Evolutionary conservation across 2,888 invertebrate species (phyloP).

Genomic region (Tryphoninae sp.): DNA sequence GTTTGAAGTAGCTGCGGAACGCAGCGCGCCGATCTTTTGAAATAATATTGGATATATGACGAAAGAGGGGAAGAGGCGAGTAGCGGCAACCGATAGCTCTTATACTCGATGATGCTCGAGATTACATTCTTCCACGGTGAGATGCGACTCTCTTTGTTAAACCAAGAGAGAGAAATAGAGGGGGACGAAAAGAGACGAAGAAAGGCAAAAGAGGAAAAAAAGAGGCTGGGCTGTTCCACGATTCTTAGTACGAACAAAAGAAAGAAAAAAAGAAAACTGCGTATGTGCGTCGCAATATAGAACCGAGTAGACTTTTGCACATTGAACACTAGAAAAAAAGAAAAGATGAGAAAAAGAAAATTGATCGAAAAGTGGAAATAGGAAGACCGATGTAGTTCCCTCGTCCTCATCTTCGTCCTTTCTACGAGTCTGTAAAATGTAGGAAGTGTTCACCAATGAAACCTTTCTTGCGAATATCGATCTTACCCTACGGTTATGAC

Average conservation of each 20-base stretch:
- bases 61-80: conserved; percentile 5
- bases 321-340: conserved; percentile 11
- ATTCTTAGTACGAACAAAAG: conserved; percentile 10
- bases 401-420: background rate
- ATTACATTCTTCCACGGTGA: conserved; percentile 50
- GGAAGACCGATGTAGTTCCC: background rate
- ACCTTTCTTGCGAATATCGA: conserved; percentile 7
- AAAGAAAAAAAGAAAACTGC: conserved; percentile 30
- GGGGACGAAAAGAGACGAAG: conserved; percentile 10
- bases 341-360: conserved; percentile 8
- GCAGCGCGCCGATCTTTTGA: conserved; percentile 29
- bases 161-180: conserved; percentile 14
- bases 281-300: conserved; percentile 26
- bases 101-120: conserved; percentile 47
- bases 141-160: conserved; percentile 37
- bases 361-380: conserved; percentile 7
- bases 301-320: conserved; percentile 1
- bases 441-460: no score
- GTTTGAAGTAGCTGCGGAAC: conserved; percentile 25
- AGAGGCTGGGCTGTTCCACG: background rate
- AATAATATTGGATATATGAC: conserved; percentile 36
- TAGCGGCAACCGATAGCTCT: conserved; percentile 34
- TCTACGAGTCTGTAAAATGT: no score
- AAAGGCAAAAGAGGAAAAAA: conserved; percentile 6
- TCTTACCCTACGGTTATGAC: conserved; percentile 5